Evolutionary conservation across 2,113 vertebrate species (phyloP), one percentile per base, ranked within the genome.

Genomic region (Hypomesus transpacificus): DNA sequence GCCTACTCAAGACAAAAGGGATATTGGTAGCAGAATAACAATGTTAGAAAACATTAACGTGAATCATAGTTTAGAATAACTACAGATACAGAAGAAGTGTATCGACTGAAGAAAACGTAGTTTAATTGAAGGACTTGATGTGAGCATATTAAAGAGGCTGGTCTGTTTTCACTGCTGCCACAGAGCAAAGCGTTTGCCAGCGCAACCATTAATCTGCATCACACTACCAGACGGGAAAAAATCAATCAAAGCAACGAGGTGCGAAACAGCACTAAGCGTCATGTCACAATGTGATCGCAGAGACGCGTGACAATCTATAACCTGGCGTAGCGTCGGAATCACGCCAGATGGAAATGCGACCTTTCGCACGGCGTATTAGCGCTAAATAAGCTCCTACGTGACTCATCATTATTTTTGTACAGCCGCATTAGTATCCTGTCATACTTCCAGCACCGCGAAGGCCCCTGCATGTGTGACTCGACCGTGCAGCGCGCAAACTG

Each of bases 121-220:
- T 11, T 46, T 1, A 46, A 46, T 1, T 46, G 9, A 46, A 46
- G 39, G 9, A 46, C 39, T 7, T 13, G 39, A 46, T 18, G 17
- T 34, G 14, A 63, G 21, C 11, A 58, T 1, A 58, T 34, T 4
- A 63, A 31, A 26, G 3, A 8, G 5, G 14, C 14, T 31, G 24
- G 24, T 18, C 20, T 31, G 31, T 26, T 34, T 1, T 6, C 13
- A 67, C 9, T 70, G 4, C 14, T 70, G 22, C 21, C 28, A 68
- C 39, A 24, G 5, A n/a, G 14, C 21, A 72, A 21, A 20, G 4
- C 6, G 60, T 14, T 67, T 66, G 61, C 28, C 39, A 46, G 46
- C 67, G 26, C 61, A 5, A 17, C 2, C 53, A 62, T 54, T 74
- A 18, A 3, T 64, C 76, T 78, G 50, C 71, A 77, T 72, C 28